These are phyloP conservation scores for Hyperoplus lanceolatus DNA, from an alignment of 2,797 vertebrate species.

Conservation along the genomic window DNA sequence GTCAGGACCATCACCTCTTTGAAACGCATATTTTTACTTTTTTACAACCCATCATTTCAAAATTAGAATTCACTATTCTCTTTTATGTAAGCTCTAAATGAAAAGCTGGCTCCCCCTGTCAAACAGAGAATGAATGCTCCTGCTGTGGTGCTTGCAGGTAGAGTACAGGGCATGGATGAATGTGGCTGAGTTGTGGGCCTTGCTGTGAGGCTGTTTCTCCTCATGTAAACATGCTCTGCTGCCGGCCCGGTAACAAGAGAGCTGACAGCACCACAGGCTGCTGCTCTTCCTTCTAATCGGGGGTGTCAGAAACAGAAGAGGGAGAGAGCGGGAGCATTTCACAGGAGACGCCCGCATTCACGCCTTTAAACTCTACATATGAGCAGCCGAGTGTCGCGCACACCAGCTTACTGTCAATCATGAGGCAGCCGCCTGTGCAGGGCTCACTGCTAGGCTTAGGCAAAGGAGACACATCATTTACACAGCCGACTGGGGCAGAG, in stretches of 20 bases:
- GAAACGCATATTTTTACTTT: neutral
- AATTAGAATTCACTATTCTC: constrained; percentile 9
- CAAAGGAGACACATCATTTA: constrained; percentile 66
- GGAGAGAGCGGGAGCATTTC: constrained; percentile 49
- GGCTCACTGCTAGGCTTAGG: constrained; percentile 61
- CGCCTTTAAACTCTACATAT: constrained; percentile 60
- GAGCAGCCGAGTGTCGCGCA: constrained; percentile 71
- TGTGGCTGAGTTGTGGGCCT: constrained; percentile 10
- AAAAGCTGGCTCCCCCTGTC: constrained; percentile 5
- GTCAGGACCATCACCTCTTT: neutral
- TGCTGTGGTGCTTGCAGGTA: constrained; percentile 16
- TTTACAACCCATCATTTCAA: neutral
- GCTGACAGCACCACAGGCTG: constrained; percentile 68
- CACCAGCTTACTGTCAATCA: constrained; percentile 75
- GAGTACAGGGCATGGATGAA: neutral
- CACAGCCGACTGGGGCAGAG: constrained; percentile 63
- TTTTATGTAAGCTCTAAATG: constrained; percentile 4
- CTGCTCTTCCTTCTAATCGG: constrained; percentile 73
- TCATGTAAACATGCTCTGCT: constrained; percentile 72
- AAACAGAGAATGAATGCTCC: constrained; percentile 12
- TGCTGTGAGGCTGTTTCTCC: constrained; percentile 70
- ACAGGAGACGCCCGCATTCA: constrained; percentile 64
- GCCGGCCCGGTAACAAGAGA: constrained; percentile 72
- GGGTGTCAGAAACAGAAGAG: constrained; percentile 70
- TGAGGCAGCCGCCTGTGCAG: constrained; percentile 63